These are phyloP conservation scores for Channa argus DNA, from an alignment of 2,113 vertebrate species.

Conservation along the genomic window DNA sequence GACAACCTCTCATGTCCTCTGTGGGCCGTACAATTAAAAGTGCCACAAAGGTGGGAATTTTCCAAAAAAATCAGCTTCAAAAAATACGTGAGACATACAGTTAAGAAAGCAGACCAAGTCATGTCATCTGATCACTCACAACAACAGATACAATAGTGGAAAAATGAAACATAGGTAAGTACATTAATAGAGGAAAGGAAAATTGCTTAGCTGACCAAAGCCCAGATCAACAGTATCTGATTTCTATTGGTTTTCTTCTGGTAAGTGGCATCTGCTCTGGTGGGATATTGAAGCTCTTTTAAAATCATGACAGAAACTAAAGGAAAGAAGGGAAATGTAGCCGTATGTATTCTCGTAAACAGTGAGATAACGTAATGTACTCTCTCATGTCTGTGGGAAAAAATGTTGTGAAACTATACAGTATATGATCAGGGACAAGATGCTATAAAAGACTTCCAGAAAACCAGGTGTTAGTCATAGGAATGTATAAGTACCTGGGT, in stretches of 20 bases:
- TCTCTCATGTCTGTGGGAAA: slow-evolving; percentile 23
- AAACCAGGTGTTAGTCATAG: slow-evolving; percentile 58
- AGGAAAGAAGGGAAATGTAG: slow-evolving; percentile 20
- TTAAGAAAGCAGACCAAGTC: not conserved
- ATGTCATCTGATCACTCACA: too few species aligned
- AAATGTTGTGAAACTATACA: slow-evolving; percentile 24
- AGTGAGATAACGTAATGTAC: not conserved
- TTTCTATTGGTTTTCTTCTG: slow-evolving; percentile 7
- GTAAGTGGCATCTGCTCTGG: not conserved
- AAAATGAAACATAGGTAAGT: too few species aligned
- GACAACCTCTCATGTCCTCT: slow-evolving; percentile 3
- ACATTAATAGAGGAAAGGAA: too few species aligned
- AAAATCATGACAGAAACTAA: slow-evolving; percentile 42
- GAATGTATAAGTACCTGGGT: slow-evolving; percentile 35
- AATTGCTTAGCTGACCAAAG: too few species aligned
- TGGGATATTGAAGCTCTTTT: not conserved
- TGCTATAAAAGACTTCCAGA: slow-evolving; percentile 55
- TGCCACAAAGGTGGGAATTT: not conserved
- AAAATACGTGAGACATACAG: not conserved
- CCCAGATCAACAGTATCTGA: slow-evolving; percentile 11
- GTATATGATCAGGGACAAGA: slow-evolving; percentile 2
- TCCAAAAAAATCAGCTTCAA: not conserved
- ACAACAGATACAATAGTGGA: too few species aligned
- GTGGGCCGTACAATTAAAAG: slow-evolving; percentile 8
- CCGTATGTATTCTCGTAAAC: slow-evolving; percentile 56